Conservation (phyloP, 2,113 vertebrate genomes). For the Sinocyclocheilus anophthalmus region DNA sequence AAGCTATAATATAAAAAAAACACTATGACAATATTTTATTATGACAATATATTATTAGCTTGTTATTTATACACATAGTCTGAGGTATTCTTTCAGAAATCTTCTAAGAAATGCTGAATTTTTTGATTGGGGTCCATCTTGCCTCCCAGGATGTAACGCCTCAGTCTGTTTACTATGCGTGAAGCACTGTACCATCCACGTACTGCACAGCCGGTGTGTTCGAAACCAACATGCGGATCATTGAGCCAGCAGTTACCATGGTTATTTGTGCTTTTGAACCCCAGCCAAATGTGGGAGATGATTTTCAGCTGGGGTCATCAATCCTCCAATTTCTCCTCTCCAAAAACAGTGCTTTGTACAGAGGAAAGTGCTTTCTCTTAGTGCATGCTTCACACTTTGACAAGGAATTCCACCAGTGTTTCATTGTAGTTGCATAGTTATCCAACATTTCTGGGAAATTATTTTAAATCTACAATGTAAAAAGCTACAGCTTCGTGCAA, state of each 20-base stretch:
- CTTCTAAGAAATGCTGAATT: not conserved
- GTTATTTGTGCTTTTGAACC: conserved; percentile 44
- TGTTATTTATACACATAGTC: not conserved
- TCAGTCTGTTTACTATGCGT: conserved; percentile 32
- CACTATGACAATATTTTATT: not conserved
- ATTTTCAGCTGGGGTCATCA: conserved; percentile 46
- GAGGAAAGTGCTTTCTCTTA: not conserved
- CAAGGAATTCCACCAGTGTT: not conserved
- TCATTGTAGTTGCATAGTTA: not conserved
- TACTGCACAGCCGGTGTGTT: conserved; percentile 26
- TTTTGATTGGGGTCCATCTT: conserved; percentile 34
- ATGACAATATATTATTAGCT: conserved; percentile 1
- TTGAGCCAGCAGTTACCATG: conserved; percentile 32
- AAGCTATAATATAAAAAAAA: not conserved
- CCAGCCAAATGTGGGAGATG: conserved; percentile 45
- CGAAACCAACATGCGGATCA: conserved; percentile 25
- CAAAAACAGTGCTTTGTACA: conserved; percentile 8
- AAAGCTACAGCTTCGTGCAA: not conserved
- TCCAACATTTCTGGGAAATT: not conserved
- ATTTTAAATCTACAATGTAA: not conserved
- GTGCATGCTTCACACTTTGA: conserved; percentile 7
- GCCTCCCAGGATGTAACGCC: conserved; percentile 33
- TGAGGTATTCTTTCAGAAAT: not conserved
- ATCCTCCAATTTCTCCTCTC: conserved; percentile 35
- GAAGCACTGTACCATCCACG: conserved; percentile 40